phyloP scores from a whole-genome alignment of 2,113 vertebrate genomes.

The Pardalotus punctatus region DNA sequence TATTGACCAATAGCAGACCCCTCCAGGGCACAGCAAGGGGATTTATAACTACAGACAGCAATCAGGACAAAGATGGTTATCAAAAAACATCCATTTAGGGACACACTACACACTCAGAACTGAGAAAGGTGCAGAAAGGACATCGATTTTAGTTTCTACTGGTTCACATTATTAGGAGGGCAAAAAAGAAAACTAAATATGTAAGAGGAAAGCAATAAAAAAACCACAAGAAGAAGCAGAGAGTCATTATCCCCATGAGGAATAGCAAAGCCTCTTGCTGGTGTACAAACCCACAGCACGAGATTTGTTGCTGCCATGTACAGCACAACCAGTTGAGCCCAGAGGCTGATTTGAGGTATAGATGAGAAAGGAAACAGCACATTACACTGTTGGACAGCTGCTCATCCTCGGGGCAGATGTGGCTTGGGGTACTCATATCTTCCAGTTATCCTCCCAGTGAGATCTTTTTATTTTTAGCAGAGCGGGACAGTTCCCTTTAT shows the following conservation, averaged over 20 bases:
- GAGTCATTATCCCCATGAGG: not conserved
- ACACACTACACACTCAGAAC: not conserved
- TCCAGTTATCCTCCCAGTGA: not conserved
- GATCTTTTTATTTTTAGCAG: not conserved
- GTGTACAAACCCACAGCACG: not conserved
- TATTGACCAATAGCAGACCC: not conserved
- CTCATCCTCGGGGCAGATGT: not conserved
- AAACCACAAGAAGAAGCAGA: not conserved
- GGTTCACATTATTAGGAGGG: no score
- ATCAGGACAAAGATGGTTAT: not conserved
- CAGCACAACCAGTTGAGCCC: not conserved
- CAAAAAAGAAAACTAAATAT: not conserved
- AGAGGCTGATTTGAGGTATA: not conserved
- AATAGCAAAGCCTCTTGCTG: not conserved
- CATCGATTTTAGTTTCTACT: not conserved
- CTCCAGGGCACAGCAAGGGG: not conserved
- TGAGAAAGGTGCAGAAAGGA: not conserved
- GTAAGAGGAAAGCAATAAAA: not conserved
- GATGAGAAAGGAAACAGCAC: not conserved
- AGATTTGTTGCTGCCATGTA: not conserved
- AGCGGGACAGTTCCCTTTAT: not conserved
- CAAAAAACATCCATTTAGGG: not conserved
- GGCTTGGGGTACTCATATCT: not conserved
- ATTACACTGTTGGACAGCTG: not conserved
- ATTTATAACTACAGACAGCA: not conserved